A percentile compares a stretch with the other conserved stretches of the same genome.
Evolutionary conservation across 2,113 vertebrate species (phyloP).

Genomic region (Sylvicapra grimmia): DNA sequence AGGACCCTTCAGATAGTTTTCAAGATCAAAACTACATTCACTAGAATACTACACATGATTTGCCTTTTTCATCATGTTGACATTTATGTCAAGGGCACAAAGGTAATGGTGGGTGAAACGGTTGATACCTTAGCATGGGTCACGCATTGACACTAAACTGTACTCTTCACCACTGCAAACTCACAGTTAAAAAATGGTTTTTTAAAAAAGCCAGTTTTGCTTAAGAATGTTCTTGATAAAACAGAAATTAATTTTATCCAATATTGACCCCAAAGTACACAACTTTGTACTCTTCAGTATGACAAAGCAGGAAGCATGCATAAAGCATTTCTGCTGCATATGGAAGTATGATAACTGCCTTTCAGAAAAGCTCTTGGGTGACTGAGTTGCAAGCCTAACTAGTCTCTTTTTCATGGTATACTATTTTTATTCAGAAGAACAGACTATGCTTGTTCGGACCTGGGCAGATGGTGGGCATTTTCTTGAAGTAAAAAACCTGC

Average conservation of each 20-base stretch:
- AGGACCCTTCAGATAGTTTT: neutral
- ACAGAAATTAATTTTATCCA: neutral
- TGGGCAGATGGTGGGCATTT: neutral
- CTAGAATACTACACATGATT: neutral
- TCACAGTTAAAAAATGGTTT: neutral
- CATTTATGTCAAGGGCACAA: neutral
- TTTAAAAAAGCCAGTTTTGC: neutral
- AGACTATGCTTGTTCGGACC: neutral
- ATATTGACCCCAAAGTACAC: neutral
- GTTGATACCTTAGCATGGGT: neutral
- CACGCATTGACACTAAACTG: neutral
- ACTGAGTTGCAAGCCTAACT: neutral
- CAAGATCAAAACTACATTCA: neutral
- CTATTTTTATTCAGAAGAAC: neutral
- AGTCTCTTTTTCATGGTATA: neutral
- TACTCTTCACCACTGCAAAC: neutral
- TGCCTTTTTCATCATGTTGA: neutral
- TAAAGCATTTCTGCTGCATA: neutral
- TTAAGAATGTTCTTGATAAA: neutral
- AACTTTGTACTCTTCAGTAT: neutral
- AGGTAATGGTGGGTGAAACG: neutral
- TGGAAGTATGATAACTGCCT: neutral
- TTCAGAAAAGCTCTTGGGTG: neutral
- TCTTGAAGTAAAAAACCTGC: neutral
- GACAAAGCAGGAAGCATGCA: neutral